Base-by-base conservation (phyloP, 2,888 invertebrate genomes). In the Drosophila imparisetae region DNA sequence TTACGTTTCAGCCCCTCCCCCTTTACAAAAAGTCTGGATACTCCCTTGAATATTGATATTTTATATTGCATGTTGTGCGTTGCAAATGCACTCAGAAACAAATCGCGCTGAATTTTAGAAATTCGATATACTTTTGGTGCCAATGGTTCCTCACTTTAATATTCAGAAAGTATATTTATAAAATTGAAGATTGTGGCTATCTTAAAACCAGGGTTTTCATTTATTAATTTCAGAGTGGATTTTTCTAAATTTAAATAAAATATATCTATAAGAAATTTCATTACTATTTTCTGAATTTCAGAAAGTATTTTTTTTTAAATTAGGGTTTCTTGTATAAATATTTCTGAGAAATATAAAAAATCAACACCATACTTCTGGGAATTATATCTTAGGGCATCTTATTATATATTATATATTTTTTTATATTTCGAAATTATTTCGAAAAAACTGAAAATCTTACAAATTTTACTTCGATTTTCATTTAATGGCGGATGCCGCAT, bases 401-500 rank as follows among this genome's bases (percentile, higher is more conserved):
- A 32, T 32, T 32, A 7, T 32, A 32, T 32, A 32, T 32, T 11
- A 18, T 32, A 18, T n/a, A 18, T 18, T n/a, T 38, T 18, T 8
- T 8, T 18, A 4, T 38, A 10, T 4, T 2, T n/a, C 0, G 10
- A n/a, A n/a, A 40, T 2, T 4, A 2, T 40, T 40, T 40, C n/a
- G 4, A 13, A 3, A n/a, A 13, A 21, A 1, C 7, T 13, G 40
- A 10, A 10, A 40, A 40, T 4, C n/a, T 4, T n/a, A 1, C 0
- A 10, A 1, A n/a, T 2, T 10, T 2, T n/a, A n/a, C 0, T 4
- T 1, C 13, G 1, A 21, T 4, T 13, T 21, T 13, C 4, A 21
- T 7, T 45, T 21, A 2, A 42, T 21, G 6, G 6, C 42, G 2
- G 13, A 5, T 34, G 1, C 2, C 30, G 0, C 13, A 34, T 45